These are phyloP conservation scores for Eidolon dupreanum DNA, from an alignment of 2,797 vertebrate genomes.

Conservation along the genomic window DNA sequence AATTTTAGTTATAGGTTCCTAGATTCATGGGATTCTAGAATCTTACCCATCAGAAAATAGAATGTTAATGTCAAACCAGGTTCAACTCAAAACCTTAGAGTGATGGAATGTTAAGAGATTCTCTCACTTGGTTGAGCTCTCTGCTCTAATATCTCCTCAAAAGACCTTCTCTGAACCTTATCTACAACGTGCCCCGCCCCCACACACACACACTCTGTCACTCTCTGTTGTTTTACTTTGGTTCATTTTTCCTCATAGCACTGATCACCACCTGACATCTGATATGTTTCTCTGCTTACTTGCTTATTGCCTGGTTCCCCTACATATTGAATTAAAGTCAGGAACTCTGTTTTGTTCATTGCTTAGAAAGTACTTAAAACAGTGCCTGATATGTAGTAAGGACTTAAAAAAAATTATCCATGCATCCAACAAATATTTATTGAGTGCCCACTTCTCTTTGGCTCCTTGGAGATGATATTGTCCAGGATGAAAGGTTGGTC, in stretches of 20 bases:
- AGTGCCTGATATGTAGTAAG: background rate
- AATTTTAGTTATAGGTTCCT: background rate
- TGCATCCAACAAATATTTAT: conserved; percentile 27
- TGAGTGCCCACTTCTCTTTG: background rate
- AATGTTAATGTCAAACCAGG: conserved; percentile 30
- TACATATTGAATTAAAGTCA: conserved; percentile 58
- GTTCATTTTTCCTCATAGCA: background rate
- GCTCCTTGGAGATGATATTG: background rate
- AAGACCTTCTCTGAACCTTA: background rate
- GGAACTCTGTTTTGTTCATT: conserved; percentile 54
- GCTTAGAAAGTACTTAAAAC: conserved; percentile 35
- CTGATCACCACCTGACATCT: background rate
- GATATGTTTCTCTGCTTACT: conserved; percentile 36
- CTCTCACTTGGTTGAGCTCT: background rate
- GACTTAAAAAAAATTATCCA: background rate
- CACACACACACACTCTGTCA: background rate
- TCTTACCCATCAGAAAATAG: conserved; percentile 36
- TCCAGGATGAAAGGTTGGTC: background rate
- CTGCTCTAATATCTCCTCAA: background rate
- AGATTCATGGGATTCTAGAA: conserved; percentile 38
- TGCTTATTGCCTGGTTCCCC: conserved; percentile 53
- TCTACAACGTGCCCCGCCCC: rapidly evolving
- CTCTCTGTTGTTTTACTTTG: background rate
- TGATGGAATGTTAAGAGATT: background rate
- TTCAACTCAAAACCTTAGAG: background rate